Evolutionary conservation across 2,113 vertebrate genomes (phyloP).

Genomic region (Melanocharis versteri): DNA sequence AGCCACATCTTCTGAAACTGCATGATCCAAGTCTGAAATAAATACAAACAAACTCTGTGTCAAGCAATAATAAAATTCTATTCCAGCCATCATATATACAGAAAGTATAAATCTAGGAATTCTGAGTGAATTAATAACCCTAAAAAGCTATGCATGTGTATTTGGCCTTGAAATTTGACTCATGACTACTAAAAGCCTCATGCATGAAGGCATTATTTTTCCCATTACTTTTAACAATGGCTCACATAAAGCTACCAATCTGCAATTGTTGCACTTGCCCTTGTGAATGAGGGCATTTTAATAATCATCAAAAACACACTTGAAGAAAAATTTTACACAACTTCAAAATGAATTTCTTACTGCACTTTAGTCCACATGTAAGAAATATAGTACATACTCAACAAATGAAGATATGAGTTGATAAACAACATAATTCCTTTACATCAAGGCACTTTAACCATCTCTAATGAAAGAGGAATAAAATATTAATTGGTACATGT

Average conservation of each 20-base stretch:
- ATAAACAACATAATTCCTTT: neutral
- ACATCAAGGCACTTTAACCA: neutral
- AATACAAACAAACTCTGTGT: neutral
- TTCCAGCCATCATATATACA: neutral
- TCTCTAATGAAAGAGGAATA: neutral
- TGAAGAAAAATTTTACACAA: neutral
- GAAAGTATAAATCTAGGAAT: neutral
- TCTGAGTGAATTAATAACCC: neutral
- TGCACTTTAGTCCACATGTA: neutral
- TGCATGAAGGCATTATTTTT: neutral
- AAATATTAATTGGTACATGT: neutral
- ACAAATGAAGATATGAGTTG: neutral
- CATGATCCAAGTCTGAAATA: constrained; percentile 78
- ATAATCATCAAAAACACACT: neutral
- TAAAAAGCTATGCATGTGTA: neutral
- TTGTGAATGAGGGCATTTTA: neutral
- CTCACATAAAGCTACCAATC: neutral
- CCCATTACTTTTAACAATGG: neutral
- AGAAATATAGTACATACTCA: neutral
- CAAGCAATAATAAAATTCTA: neutral
- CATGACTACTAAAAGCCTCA: neutral
- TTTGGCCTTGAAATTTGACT: neutral
- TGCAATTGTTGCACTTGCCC: neutral
- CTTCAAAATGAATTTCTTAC: neutral
- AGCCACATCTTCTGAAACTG: constrained; percentile 77